A percentile compares a stretch with the other conserved stretches of the same genome.
Evolutionary conservation across 2,888 invertebrate species (phyloP).

Genomic region (Nezara viridula): DNA sequence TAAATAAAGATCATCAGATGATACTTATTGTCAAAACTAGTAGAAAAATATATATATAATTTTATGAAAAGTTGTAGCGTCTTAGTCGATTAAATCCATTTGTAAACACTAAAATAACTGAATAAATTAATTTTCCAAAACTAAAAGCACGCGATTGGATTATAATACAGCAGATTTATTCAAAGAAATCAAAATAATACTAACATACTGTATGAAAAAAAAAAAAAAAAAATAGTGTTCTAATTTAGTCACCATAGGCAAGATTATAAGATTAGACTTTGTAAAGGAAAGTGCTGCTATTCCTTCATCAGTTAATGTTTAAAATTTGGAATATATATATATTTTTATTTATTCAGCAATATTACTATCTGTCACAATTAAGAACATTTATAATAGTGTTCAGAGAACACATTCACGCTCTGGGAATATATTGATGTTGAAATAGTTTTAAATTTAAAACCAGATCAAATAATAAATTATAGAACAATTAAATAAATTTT

Average conservation of each 20-base stretch:
- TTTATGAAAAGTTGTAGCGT: not conserved
- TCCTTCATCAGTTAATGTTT: too few relatives aligned
- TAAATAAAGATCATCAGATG: not conserved
- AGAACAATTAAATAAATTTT: too few relatives aligned
- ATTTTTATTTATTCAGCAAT: too few relatives aligned
- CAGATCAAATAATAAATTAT: too few relatives aligned
- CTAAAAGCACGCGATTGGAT: not conserved
- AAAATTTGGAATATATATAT: too few relatives aligned
- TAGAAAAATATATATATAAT: conserved; percentile 3
- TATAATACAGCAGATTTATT: not conserved
- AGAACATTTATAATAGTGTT: too few relatives aligned
- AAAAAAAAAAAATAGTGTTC: not conserved
- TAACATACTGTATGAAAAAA: not conserved
- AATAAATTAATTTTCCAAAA: not conserved
- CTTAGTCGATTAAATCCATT: not conserved
- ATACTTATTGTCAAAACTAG: not conserved
- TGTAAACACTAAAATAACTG: not conserved
- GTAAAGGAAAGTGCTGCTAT: not conserved
- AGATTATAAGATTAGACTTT: not conserved
- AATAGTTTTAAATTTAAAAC: too few relatives aligned
- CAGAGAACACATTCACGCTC: too few relatives aligned
- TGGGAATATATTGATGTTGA: not conserved
- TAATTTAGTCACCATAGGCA: not conserved
- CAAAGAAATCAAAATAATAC: not conserved
- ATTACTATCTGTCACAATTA: too few relatives aligned